Conservation (phyloP, 1,140 invertebrate species). For the Chionoecetes opilio region DNA sequence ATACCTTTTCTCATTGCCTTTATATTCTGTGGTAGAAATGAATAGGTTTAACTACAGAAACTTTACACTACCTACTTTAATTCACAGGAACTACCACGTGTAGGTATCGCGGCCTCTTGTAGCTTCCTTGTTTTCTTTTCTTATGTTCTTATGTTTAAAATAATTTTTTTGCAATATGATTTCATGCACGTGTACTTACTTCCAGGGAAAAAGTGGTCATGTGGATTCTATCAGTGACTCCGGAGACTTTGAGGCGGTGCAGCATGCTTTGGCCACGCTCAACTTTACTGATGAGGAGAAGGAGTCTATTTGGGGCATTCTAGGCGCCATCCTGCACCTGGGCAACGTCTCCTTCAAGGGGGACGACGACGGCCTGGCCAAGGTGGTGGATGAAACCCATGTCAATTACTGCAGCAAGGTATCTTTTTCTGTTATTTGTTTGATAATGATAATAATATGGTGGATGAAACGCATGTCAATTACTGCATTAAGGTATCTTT, state of each 20-base stretch:
- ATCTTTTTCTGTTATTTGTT: constrained; percentile 6
- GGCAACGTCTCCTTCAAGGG: constrained; percentile 83
- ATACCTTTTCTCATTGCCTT: too few species aligned
- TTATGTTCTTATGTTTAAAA: too few species aligned
- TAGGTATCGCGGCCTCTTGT: too few species aligned
- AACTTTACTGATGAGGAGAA: constrained; percentile 84
- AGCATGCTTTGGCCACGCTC: constrained; percentile 83
- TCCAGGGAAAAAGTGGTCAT: constrained; percentile 81
- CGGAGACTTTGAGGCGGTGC: constrained; percentile 82
- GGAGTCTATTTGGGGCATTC: constrained; percentile 83
- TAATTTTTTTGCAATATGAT: too few species aligned
- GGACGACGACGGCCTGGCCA: constrained; percentile 82
- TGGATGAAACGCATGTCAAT: constrained; percentile 81
- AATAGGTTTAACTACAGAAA: too few species aligned
- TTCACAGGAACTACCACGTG: too few species aligned
- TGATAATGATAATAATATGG: too few species aligned
- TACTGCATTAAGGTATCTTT: constrained; percentile 81
- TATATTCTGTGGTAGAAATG: too few species aligned
- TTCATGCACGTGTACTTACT: too few species aligned
- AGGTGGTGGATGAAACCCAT: constrained; percentile 81
- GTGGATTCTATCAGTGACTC: constrained; percentile 82
- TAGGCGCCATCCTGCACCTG: constrained; percentile 84
- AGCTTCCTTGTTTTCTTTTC: too few species aligned
- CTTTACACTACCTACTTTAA: too few species aligned
- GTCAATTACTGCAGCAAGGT: constrained; percentile 82